Evolutionary conservation across 2,888 invertebrate genomes (phyloP).

Genomic region (Clivina fossor): DNA sequence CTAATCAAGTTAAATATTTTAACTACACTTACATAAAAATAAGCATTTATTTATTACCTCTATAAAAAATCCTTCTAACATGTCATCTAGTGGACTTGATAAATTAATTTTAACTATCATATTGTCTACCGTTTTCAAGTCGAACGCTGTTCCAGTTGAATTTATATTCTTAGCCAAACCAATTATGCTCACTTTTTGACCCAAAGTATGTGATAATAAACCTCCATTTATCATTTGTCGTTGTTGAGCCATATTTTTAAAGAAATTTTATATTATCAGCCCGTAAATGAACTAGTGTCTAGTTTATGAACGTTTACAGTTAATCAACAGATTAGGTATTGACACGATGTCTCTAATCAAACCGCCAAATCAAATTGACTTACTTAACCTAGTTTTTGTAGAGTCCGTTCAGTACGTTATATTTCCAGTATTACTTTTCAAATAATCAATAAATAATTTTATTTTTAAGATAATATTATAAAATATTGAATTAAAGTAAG

Average conservation of each 20-base stretch:
- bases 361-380: too few species aligned
- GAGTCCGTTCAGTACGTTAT: too few species aligned
- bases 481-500: too few species aligned
- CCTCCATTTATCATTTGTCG: constrained; percentile 49
- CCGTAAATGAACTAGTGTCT: too few species aligned
- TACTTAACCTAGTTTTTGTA: too few species aligned
- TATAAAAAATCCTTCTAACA: constrained; percentile 48
- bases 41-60: constrained; percentile 48
- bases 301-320: too few species aligned
- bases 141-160: constrained; percentile 47
- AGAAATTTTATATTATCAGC: background rate
- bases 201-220: constrained; percentile 46
- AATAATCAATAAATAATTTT: too few species aligned
- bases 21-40: background rate
- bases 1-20: too few species aligned
- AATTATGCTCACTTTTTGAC: constrained; percentile 47
- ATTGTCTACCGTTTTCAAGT: constrained; percentile 47
- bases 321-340: too few species aligned
- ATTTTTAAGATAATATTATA: too few species aligned
- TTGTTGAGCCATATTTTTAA: constrained; percentile 24
- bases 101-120: constrained; percentile 45
- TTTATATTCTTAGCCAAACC: constrained; percentile 47
- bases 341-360: too few species aligned
- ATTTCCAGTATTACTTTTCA: too few species aligned
- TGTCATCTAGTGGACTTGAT: constrained; percentile 45